These are phyloP conservation scores for Molanna angustata DNA, from an alignment of 2,888 invertebrate genomes.

Conservation along the genomic window DNA sequence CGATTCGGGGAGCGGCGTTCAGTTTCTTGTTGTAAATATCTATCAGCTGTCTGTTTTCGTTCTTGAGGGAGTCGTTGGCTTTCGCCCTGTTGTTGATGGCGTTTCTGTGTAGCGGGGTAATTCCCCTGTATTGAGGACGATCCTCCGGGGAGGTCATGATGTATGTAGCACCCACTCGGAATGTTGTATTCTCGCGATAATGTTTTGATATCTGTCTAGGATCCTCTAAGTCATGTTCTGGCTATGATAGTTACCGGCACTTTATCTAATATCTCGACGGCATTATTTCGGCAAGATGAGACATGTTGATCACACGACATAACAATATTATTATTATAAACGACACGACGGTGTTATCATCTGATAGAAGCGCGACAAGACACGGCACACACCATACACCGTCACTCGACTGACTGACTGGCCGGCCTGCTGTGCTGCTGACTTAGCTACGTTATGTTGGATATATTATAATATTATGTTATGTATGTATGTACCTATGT, in stretches of 20 bases:
- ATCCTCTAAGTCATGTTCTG: constrained; percentile 11
- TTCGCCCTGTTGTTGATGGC: constrained; percentile 29
- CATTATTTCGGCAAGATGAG: constrained; percentile 4
- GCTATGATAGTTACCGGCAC: too few species aligned
- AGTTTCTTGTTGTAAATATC: constrained; percentile 18
- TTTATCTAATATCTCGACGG: not conserved
- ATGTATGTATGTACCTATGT: too few species aligned
- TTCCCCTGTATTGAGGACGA: constrained; percentile 12
- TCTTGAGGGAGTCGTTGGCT: constrained; percentile 2
- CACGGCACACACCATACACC: constrained; percentile 2
- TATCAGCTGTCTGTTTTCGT: constrained; percentile 15
- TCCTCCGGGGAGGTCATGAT: constrained; percentile 16
- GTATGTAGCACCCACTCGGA: too few species aligned
- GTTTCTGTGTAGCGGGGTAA: constrained; percentile 26
- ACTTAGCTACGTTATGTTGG: too few species aligned
- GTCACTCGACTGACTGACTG: too few species aligned
- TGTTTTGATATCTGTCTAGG: not conserved
- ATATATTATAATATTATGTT: too few species aligned
- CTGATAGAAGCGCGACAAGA: not conserved
- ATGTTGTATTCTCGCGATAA: too few species aligned
- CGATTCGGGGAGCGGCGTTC: constrained; percentile 4
- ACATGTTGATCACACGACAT: constrained; percentile 3
- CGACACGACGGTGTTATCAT: too few species aligned
- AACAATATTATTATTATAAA: constrained; percentile 1
- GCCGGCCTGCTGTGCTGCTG: too few species aligned